Percentiles rank a stretch among this genome's conserved stretches.
These are phyloP conservation scores for Eupithecia vulgata DNA, from an alignment of 2,888 invertebrate species.

Conservation along the genomic window DNA sequence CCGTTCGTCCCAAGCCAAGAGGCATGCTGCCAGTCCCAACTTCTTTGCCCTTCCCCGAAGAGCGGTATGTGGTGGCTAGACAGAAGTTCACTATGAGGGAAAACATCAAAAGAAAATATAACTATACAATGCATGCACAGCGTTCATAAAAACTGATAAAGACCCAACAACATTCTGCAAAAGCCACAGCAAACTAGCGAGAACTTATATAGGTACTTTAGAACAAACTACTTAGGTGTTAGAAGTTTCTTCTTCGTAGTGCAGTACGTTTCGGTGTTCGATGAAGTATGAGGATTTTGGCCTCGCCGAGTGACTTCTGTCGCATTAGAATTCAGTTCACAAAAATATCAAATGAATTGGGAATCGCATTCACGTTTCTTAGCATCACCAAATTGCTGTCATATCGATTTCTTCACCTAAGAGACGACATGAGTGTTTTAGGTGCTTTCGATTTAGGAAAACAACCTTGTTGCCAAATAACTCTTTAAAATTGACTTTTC, in stretches of 20 bases:
- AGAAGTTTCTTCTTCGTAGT: conserved; percentile 44
- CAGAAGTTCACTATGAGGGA: conserved; percentile 40
- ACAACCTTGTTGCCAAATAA: conserved; percentile 45
- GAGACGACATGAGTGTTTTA: conserved; percentile 56
- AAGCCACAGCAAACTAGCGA: conserved; percentile 39
- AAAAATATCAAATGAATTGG: conserved; percentile 68
- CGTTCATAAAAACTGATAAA: conserved; percentile 22
- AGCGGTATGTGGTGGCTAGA: conserved; percentile 93
- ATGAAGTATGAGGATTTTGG: conserved; percentile 48
- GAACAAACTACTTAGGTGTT: conserved; percentile 40
- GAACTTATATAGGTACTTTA: conserved; percentile 41
- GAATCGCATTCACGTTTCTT: conserved; percentile 50
- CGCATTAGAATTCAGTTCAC: conserved; percentile 67
- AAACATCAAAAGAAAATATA: conserved; percentile 32
- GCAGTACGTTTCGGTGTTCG: conserved; percentile 56
- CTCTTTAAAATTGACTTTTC: conserved; percentile 56
- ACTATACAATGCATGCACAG: conserved; percentile 32
- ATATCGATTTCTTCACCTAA: conserved; percentile 69
- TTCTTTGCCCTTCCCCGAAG: conserved; percentile 89
- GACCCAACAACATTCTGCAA: conserved; percentile 33
- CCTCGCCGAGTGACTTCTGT: conserved; percentile 37
- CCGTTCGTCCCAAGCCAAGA: conserved; percentile 92
- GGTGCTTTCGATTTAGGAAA: conserved; percentile 56
- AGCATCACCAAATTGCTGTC: conserved; percentile 52
- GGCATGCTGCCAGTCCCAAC: conserved; percentile 90